Percentiles rank a stretch among this genome's conserved stretches.
Conservation (phyloP, 1,140 invertebrate genomes). For the Leptopilina boulardi region DNA sequence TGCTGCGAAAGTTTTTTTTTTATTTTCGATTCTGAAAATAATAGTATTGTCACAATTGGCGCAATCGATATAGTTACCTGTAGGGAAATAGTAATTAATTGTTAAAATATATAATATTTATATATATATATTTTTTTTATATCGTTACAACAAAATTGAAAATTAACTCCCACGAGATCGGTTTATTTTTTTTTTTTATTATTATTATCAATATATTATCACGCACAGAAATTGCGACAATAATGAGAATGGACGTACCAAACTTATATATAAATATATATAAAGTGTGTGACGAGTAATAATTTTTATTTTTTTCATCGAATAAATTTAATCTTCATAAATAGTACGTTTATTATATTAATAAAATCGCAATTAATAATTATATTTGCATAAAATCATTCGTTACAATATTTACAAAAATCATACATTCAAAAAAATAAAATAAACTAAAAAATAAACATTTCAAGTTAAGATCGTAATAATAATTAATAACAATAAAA, state of each 20-base stretch:
- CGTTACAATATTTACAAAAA: slow-evolving; percentile 72
- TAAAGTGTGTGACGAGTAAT: slow-evolving; percentile 37
- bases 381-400: slow-evolving; percentile 59
- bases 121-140: too few species aligned
- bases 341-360: slow-evolving; percentile 65
- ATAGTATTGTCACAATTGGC: slow-evolving; percentile 63
- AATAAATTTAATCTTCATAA: slow-evolving; percentile 50
- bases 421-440: slow-evolving; percentile 69
- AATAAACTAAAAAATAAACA: slow-evolving; percentile 43
- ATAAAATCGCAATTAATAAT: slow-evolving; percentile 55
- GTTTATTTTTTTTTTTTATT: too few species aligned
- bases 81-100: slow-evolving; percentile 7
- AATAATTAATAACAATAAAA: slow-evolving; percentile 46
- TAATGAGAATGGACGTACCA: not conserved
- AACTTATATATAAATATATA: too few species aligned
- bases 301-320: not conserved
- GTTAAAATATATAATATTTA: slow-evolving; percentile 7
- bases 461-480: slow-evolving; percentile 37
- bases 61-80: not conserved
- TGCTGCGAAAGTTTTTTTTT: slow-evolving; percentile 65
- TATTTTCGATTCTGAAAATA: slow-evolving; percentile 56
- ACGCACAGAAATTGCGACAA: slow-evolving; percentile 28
- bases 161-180: slow-evolving; percentile 23
- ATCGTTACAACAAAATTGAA: slow-evolving; percentile 21
- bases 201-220: slow-evolving; percentile 31